Evolutionary conservation across 2,888 invertebrate species (phyloP).

Genomic region (Microplitis deprimator): DNA sequence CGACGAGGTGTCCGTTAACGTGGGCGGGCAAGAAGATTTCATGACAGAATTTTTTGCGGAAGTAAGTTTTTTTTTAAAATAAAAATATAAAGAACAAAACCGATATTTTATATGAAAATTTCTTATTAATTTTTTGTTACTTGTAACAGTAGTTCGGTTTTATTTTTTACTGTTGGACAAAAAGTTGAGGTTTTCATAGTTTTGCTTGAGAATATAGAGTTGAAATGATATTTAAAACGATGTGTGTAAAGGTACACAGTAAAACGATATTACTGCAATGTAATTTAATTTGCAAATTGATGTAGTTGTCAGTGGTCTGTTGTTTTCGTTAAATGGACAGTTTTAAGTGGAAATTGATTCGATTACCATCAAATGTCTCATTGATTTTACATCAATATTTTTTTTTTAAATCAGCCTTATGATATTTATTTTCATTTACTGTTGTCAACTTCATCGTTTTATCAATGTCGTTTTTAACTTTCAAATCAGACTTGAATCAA

Average conservation of each 20-base stretch:
- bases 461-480: not conserved
- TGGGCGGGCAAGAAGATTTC: constrained; percentile 92
- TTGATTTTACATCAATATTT: not conserved
- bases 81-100: no score
- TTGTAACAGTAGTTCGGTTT: not conserved
- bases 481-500: no score
- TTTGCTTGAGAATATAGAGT: not conserved
- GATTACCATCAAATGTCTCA: not conserved
- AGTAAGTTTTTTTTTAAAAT: constrained; percentile 74
- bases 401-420: not conserved
- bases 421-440: not conserved
- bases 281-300: not conserved
- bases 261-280: not conserved
- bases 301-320: not conserved
- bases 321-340: not conserved
- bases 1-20: constrained; percentile 96
- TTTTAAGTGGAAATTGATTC: not conserved
- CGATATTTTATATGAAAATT: no score
- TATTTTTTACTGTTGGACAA: not conserved
- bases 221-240: not conserved
- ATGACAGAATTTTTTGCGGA: constrained; percentile 99
- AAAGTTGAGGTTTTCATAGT: no score
- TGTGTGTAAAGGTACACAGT: not conserved
- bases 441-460: not conserved
- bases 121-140: constrained; percentile 3